Percentiles rank a stretch among this genome's conserved stretches.
phyloP scores from a whole-genome alignment of 2,113 vertebrate genomes.

The Argyrosomus japonicus region DNA sequence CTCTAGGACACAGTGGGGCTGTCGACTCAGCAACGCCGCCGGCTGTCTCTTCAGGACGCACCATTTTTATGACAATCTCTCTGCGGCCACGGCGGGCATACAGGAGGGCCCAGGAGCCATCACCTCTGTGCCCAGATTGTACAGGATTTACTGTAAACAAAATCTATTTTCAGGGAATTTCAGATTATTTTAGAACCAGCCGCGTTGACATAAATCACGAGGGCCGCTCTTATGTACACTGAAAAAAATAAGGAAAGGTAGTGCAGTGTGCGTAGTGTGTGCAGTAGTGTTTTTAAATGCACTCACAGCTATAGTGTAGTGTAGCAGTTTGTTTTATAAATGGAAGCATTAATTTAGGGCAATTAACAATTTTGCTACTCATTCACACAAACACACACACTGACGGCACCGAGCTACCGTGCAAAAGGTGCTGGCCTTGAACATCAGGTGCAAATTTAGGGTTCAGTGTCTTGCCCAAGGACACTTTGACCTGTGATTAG shows the following conservation, averaged over 20 bases:
- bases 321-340: background rate
- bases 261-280: too few relatives aligned
- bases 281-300: slow-evolving; percentile 3
- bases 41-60: slow-evolving; percentile 70
- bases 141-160: slow-evolving; percentile 74
- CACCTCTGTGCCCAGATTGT: slow-evolving; percentile 55
- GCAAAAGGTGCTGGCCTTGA: background rate
- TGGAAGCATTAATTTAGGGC: too few relatives aligned
- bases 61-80: slow-evolving; percentile 76
- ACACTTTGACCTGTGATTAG: background rate
- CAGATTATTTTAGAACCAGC: slow-evolving; percentile 27
- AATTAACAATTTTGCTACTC: too few relatives aligned
- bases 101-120: slow-evolving; percentile 35
- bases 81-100: slow-evolving; percentile 45
- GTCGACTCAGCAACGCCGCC: slow-evolving; percentile 78
- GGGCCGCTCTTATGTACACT: slow-evolving; percentile 18
- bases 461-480: background rate
- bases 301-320: slow-evolving; percentile 2
- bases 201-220: slow-evolving; percentile 16
- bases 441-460: background rate
- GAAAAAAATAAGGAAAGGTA: slow-evolving; percentile 14
- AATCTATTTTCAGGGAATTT: slow-evolving; percentile 61
- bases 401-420: background rate
- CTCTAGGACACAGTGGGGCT: slow-evolving; percentile 76
- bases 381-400: too few relatives aligned